These are phyloP conservation scores for Euglossa dilemma DNA, from an alignment of 1,140 invertebrate species.

Conservation along the genomic window DNA sequence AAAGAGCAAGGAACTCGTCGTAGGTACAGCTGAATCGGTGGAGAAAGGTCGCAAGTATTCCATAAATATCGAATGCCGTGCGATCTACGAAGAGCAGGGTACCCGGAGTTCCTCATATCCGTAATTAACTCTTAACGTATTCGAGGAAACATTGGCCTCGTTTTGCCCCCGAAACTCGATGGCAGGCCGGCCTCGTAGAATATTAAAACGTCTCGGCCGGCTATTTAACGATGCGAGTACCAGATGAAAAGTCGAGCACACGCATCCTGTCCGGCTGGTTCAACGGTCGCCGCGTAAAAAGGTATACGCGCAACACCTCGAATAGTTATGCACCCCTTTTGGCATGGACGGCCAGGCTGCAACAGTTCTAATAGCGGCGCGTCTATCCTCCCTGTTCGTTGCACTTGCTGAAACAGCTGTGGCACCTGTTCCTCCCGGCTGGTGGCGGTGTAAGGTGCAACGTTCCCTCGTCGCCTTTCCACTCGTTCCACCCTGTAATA, in stretches of 20 bases:
- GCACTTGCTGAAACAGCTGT: conserved; percentile 80
- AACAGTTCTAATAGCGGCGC: conserved; percentile 75
- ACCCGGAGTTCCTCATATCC: too few relatives aligned
- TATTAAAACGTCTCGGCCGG: conserved; percentile 29
- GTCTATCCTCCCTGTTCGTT: conserved; percentile 72
- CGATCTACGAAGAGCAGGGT: not conserved
- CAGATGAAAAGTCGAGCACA: conserved; percentile 52
- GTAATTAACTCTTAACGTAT: conserved; percentile 44
- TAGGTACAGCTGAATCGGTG: too few relatives aligned
- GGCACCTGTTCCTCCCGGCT: conserved; percentile 75
- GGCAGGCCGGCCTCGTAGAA: conserved; percentile 21
- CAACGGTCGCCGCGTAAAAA: conserved; percentile 72
- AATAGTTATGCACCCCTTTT: conserved; percentile 78
- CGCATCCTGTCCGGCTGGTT: conserved; percentile 68
- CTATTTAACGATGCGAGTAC: conserved; percentile 30
- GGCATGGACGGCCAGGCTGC: conserved; percentile 63
- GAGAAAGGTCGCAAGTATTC: not conserved
- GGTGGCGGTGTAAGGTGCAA: conserved; percentile 74
- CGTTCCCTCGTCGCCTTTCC: conserved; percentile 64
- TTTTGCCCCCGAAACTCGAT: conserved; percentile 22
- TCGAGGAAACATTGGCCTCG: conserved; percentile 39
- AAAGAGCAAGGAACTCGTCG: too few relatives aligned
- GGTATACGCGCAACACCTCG: conserved; percentile 62
- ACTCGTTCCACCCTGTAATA: conserved; percentile 64
- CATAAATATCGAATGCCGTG: not conserved